Conservation (phyloP, 2,797 vertebrate species). For the Enteromius mattozi region DNA sequence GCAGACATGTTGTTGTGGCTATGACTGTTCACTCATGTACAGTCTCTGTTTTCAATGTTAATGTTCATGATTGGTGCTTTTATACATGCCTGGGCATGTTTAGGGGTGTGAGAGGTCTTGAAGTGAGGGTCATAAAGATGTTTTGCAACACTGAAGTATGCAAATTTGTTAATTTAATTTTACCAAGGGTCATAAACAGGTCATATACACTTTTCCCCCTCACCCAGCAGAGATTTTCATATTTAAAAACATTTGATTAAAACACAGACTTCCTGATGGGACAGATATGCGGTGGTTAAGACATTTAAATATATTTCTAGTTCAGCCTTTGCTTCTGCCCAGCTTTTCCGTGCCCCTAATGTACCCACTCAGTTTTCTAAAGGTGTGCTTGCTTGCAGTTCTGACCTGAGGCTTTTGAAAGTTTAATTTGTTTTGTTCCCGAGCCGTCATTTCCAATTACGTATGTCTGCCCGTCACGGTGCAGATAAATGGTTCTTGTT, state of each 20-base stretch:
- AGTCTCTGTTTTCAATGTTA: constrained; percentile 1
- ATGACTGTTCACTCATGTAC: neutral
- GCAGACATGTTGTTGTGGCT: neutral
- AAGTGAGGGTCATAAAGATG: neutral
- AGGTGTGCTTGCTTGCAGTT: constrained; percentile 4
- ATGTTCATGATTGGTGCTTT: constrained; percentile 45
- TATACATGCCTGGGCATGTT: constrained; percentile 35
- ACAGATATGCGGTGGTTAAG: neutral
- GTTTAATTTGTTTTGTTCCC: constrained; percentile 77
- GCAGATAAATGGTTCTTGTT: constrained; percentile 72
- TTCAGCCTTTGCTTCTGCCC: neutral
- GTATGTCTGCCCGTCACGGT: constrained; percentile 60
- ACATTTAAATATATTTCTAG: constrained; percentile 21
- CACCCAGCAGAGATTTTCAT: constrained; percentile 18
- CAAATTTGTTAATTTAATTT: neutral
- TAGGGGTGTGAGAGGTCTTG: neutral
- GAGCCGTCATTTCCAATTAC: constrained; percentile 76
- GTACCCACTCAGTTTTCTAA: neutral
- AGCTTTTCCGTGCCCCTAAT: neutral
- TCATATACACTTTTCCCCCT: neutral
- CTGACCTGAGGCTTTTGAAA: constrained; percentile 70
- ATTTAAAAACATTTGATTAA: constrained; percentile 40
- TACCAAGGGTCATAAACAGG: neutral
- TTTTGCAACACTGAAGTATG: constrained; percentile 7
- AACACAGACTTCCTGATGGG: constrained; percentile 30